Evolutionary conservation across 2,797 vertebrate species (phyloP).

Genomic region (Ciconia nigra): DNA sequence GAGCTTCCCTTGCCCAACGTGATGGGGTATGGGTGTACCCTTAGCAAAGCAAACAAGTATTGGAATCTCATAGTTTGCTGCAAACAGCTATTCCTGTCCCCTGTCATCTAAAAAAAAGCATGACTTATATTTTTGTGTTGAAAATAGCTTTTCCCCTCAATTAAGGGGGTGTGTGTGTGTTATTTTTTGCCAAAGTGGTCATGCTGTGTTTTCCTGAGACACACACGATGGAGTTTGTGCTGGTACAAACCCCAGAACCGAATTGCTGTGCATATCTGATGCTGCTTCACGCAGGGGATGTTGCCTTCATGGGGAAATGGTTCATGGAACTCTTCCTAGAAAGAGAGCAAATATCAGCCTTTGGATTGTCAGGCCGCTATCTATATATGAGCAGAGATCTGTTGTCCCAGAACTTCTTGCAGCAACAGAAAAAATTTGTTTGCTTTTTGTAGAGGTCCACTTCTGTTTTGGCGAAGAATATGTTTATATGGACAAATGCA

Average conservation of each 20-base stretch:
- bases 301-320: neutral
- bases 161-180: neutral
- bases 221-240: neutral
- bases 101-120: neutral
- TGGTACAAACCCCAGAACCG: neutral
- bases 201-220: neutral
- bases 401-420: neutral
- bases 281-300: neutral
- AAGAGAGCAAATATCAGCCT: neutral
- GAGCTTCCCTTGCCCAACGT: rapidly evolving
- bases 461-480: neutral
- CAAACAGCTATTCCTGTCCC: neutral
- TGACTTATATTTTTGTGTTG: neutral
- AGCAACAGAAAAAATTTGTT: neutral
- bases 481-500: rapidly evolving
- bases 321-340: neutral
- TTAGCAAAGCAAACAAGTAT: neutral
- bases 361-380: neutral
- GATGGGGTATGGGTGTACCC: rapidly evolving
- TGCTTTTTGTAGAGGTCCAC: neutral
- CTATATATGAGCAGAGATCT: neutral
- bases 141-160: neutral
- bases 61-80: neutral
- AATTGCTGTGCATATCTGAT: neutral
- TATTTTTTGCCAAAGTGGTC: neutral